These are phyloP conservation scores for Aphidoletes aphidimyza DNA, from an alignment of 2,888 invertebrate species.

Conservation along the genomic window DNA sequence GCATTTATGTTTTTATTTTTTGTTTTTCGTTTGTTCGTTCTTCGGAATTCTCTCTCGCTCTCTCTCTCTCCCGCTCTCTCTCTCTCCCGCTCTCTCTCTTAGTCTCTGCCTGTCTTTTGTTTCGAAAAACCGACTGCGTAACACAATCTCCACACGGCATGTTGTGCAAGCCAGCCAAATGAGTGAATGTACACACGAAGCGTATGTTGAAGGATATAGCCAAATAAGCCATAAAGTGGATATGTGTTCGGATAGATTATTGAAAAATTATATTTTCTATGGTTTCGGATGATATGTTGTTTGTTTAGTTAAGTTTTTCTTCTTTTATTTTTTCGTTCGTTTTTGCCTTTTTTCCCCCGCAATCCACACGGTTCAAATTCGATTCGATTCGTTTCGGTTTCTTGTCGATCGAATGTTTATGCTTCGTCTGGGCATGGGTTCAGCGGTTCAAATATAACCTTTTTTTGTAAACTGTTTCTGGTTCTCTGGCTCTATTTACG, in stretches of 20 bases:
- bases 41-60: not conserved
- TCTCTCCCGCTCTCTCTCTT: too few relatives aligned
- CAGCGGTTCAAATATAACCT: too few relatives aligned
- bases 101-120: not conserved
- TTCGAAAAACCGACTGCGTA: constrained; percentile 38
- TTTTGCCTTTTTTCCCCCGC: not conserved
- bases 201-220: constrained; percentile 36
- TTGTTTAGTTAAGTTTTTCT: constrained; percentile 50
- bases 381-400: not conserved
- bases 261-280: constrained; percentile 51
- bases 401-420: not conserved
- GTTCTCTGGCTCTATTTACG: constrained; percentile 29
- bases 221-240: constrained; percentile 46
- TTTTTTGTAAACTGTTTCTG: too few relatives aligned
- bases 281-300: constrained; percentile 41
- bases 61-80: not conserved
- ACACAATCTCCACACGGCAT: constrained; percentile 32
- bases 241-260: constrained; percentile 33
- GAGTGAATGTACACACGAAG: constrained; percentile 10
- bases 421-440: not conserved
- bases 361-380: too few relatives aligned
- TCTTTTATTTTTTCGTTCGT: too few relatives aligned
- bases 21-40: not conserved
- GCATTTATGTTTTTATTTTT: not conserved
- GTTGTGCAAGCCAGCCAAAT: constrained; percentile 35